Base-by-base conservation (phyloP, 2,113 vertebrate genomes). In the Vulpes vulpes region DNA sequence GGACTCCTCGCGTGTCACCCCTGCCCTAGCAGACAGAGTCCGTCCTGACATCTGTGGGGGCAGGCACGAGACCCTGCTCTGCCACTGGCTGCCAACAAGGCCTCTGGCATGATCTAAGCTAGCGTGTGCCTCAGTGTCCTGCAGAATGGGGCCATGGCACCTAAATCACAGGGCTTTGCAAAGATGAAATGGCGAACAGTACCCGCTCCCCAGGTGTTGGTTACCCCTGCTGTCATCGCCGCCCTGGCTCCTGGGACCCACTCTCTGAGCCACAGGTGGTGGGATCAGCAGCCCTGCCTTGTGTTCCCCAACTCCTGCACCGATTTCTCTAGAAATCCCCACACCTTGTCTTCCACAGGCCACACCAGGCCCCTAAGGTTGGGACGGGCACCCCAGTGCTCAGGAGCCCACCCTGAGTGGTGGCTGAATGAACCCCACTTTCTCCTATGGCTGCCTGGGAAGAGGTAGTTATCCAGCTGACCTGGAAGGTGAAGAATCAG, bases 1-100 rank as follows among this genome's bases (percentile, higher is more conserved):
- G 15, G 1, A 49, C 27, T 2, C 23, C 81, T 62, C 35, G 6
- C 35, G 0, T 0, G 11, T 16, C 4, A 9, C 57, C n/a, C n/a
- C 57, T 23, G 43, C 23, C 73, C 43, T 11, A 23, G 30, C 7
- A 69, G 3, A 30, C 5, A 25, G 11, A 51, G 71, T 64, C 49
- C 7, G n/a, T 64, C 32, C 64, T 20, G 69, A 12, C 11, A 69
- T 20, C 35, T 49, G 25, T 16, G 14, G 32, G 71, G 16, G 32
- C 30, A 38, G 35, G 12, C 32, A 23, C 17, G 27, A 71, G 25
- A 51, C 10, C 38, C 22, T 14, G 8, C 43, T 64, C n/a, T 11
- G 30, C 55, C 60, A 0, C 32, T 9, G 51, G 60, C 22, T 51
- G 14, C 23, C 38, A 23, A 43, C 7, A n/a, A 6, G 35, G 15